Conservation (phyloP, 2,113 vertebrate genomes). For the Alexandromys fortis region DNA sequence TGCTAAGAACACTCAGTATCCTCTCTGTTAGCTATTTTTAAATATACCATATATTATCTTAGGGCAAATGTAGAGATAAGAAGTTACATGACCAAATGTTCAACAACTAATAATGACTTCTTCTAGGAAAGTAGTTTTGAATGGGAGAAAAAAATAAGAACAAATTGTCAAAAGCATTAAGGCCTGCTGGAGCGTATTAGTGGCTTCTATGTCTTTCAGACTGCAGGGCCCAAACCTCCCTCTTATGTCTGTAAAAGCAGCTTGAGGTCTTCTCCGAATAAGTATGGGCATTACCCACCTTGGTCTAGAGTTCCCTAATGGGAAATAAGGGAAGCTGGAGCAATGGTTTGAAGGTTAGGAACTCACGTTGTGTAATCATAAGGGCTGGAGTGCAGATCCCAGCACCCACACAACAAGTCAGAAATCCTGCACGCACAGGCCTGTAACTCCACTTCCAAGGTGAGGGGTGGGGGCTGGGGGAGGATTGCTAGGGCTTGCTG, state of each 20-base stretch:
- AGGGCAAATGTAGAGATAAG: background rate
- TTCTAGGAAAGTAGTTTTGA: background rate
- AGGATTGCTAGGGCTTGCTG: background rate
- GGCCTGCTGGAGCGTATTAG: background rate
- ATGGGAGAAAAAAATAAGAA: background rate
- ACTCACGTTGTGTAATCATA: background rate
- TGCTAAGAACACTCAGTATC: background rate
- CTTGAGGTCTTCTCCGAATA: background rate
- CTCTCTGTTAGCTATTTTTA: background rate
- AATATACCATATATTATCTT: background rate
- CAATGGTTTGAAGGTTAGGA: no score
- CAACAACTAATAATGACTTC: background rate
- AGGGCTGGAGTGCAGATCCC: background rate
- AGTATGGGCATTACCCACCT: background rate
- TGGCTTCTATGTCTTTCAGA: background rate
- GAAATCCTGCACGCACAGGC: background rate
- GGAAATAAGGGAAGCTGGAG: no score
- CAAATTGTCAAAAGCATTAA: background rate
- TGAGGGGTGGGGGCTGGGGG: no score
- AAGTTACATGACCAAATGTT: background rate
- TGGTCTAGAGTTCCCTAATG: background rate
- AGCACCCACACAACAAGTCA: background rate
- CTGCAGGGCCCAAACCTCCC: background rate
- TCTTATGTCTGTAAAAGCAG: background rate
- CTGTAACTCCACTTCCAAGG: background rate